phyloP scores from a whole-genome alignment of 23 tunicate genomes.

The Clavelina lepadiformis region DNA sequence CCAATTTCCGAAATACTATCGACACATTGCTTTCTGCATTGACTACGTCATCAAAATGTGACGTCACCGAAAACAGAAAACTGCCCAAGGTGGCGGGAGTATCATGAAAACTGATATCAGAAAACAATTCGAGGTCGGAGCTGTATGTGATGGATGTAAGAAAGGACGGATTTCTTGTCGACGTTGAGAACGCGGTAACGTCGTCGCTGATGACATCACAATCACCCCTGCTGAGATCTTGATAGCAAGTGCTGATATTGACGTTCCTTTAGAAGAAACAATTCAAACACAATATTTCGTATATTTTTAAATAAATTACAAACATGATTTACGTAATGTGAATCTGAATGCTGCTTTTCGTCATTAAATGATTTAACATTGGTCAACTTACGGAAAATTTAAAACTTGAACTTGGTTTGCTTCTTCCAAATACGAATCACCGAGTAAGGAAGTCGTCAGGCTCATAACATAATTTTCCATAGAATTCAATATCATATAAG shows the following conservation, averaged over 20 bases:
- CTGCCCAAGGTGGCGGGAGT: conserved; percentile 6
- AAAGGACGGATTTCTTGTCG: conserved; percentile 5
- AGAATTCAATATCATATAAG: too few species aligned
- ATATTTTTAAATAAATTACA: too few species aligned
- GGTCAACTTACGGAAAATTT: too few species aligned
- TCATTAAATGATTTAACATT: too few species aligned
- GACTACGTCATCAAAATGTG: conserved; percentile 2
- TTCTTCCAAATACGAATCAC: too few species aligned
- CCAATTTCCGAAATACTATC: conserved; percentile 1
- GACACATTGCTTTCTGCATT: not conserved
- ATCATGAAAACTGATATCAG: not conserved
- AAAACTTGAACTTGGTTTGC: too few species aligned
- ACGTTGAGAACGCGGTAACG: conserved; percentile 2
- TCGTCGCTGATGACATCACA: conserved; percentile 2
- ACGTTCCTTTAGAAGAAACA: conserved; percentile 4
- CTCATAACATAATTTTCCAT: too few species aligned
- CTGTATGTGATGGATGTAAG: conserved; percentile 15
- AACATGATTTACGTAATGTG: too few species aligned
- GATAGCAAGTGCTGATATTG: not conserved
- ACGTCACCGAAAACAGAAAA: conserved; percentile 8
- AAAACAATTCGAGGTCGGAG: not conserved
- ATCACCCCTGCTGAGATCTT: not conserved
- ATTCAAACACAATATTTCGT: not conserved
- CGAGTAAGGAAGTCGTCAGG: too few species aligned
- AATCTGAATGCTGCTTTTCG: too few species aligned